Conservation (phyloP, 1,140 invertebrate genomes). For the Drosophila sulfurigaster region DNA sequence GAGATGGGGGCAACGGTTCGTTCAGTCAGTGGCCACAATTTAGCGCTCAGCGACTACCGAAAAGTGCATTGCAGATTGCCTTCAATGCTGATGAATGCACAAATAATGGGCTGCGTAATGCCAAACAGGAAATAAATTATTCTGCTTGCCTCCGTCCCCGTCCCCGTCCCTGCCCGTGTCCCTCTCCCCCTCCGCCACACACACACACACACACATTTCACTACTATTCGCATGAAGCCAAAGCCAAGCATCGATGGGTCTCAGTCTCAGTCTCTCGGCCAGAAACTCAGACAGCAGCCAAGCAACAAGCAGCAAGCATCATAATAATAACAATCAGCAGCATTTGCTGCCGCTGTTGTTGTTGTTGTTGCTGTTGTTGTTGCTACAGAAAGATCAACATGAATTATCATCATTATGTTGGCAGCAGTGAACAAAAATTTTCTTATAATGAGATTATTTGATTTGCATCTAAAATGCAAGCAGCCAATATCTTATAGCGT, state of each 20-base stretch:
- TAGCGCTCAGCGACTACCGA: conserved; percentile 74
- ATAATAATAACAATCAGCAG: conserved; percentile 75
- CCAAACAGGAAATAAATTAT: conserved; percentile 80
- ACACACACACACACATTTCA: too few species aligned
- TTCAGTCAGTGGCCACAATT: conserved; percentile 68
- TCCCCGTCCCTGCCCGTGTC: too few species aligned
- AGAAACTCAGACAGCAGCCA: conserved; percentile 25
- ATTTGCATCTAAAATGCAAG: not conserved
- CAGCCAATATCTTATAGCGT: not conserved
- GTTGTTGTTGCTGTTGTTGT: conserved; percentile 38
- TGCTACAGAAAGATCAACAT: conserved; percentile 26
- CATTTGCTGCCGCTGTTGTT: conserved; percentile 45
- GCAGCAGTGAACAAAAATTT: conserved; percentile 26
- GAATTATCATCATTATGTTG: conserved; percentile 40
- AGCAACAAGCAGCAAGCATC: conserved; percentile 17
- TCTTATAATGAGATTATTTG: not conserved
- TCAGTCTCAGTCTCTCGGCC: not conserved
- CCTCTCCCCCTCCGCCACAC: too few species aligned
- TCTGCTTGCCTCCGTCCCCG: conserved; percentile 9
- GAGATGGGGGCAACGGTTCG: conserved; percentile 27
- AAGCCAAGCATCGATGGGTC: conserved; percentile 14
- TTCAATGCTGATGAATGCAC: conserved; percentile 60
- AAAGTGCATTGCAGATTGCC: not conserved
- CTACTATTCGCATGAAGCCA: not conserved
- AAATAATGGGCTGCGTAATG: conserved; percentile 77